These are phyloP conservation scores for Lamprologus ornatipinnis DNA, from an alignment of 2,113 vertebrate species.

Conservation along the genomic window DNA sequence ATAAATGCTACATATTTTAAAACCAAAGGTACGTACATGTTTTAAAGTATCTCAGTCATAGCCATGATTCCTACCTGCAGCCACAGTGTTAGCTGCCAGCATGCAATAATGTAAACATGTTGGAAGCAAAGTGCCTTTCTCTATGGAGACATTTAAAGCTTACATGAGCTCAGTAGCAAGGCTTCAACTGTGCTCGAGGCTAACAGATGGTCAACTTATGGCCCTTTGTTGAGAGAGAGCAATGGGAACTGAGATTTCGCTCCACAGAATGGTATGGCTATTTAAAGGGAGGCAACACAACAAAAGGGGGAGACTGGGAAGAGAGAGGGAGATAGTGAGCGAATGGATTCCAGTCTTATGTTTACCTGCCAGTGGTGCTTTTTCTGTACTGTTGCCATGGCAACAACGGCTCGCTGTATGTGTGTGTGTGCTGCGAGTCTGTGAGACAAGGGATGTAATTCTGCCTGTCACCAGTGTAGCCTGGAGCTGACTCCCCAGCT, in stretches of 20 bases:
- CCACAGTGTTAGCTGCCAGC: neutral
- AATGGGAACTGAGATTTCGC: neutral
- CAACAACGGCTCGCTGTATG: conserved; percentile 34
- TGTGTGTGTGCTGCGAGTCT: neutral
- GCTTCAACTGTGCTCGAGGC: neutral
- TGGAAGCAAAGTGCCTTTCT: neutral
- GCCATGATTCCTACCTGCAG: neutral
- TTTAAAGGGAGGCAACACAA: conserved; percentile 10
- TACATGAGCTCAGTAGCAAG: neutral
- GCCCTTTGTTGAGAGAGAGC: conserved; percentile 1
- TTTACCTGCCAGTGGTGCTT: conserved; percentile 53
- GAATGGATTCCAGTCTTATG: conserved; percentile 30
- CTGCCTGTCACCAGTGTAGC: conserved; percentile 43
- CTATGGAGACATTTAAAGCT: neutral
- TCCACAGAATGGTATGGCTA: neutral
- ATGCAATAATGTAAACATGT: neutral
- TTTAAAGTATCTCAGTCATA: neutral
- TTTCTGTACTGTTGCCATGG: conserved; percentile 50
- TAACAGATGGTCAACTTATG: conserved; percentile 44
- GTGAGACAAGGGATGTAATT: conserved; percentile 49
- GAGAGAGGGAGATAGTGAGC: conserved; percentile 13
- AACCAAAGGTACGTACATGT: neutral
- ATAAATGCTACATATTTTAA: neutral
- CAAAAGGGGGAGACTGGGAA: neutral
- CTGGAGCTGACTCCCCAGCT: conserved; percentile 33